Evolutionary conservation across 2,888 invertebrate species (phyloP).

Genomic region (Andrena marginata): DNA sequence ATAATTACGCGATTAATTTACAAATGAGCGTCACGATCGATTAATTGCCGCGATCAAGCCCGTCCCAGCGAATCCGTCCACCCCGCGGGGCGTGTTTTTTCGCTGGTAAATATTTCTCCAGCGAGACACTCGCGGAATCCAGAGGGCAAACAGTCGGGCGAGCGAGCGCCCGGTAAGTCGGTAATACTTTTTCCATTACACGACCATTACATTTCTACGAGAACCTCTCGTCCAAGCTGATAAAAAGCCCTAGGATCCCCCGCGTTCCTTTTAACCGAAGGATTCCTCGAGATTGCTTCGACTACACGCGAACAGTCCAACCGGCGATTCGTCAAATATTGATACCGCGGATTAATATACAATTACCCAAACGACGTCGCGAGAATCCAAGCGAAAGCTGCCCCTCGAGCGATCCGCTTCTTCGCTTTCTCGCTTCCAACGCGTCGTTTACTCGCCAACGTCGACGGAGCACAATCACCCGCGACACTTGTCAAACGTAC

Average conservation of each 20-base stretch:
- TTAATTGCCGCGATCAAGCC: conserved; percentile 14
- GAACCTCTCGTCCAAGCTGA: neutral
- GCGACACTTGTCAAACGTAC: conserved; percentile 54
- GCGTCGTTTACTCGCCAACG: too few species aligned
- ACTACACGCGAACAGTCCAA: neutral
- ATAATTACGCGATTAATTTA: conserved; percentile 18
- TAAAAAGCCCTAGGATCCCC: neutral
- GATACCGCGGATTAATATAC: conserved; percentile 35
- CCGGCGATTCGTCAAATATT: conserved; percentile 19
- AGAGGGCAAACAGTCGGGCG: neutral
- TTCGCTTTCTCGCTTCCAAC: neutral
- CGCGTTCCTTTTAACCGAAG: neutral
- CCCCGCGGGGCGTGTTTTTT: neutral
- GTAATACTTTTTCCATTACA: conserved; percentile 14
- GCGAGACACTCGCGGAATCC: neutral
- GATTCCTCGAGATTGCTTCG: conserved; percentile 23
- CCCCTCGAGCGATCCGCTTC: neutral
- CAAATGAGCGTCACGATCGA: neutral
- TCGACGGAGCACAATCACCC: neutral
- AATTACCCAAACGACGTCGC: neutral
- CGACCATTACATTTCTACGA: neutral
- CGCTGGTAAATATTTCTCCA: neutral
- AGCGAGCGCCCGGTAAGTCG: neutral
- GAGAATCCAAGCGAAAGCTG: neutral
- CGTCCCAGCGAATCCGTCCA: neutral